Conservation (phyloP, 2,888 invertebrate genomes). For the Erynnis tages region DNA sequence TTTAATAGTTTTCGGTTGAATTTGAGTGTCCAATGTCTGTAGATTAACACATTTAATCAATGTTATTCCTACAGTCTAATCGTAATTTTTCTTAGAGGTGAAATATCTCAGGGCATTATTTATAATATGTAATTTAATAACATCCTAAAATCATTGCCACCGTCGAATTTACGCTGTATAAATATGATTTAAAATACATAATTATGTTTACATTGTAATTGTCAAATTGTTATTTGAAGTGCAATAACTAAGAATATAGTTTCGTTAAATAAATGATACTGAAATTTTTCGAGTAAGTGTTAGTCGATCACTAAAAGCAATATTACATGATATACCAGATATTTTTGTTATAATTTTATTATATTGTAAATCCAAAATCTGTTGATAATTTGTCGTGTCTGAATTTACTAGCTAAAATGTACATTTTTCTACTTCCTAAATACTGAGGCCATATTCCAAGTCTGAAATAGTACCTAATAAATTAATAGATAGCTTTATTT, state of each 20-base stretch:
- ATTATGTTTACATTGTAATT: no score
- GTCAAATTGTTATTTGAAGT: background rate
- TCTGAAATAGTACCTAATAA: slow-evolving; percentile 17
- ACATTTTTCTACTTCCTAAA: background rate
- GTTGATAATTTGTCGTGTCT: background rate
- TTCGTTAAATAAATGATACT: background rate
- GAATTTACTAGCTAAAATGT: slow-evolving; percentile 8
- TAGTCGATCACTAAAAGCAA: background rate
- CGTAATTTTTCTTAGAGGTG: no score
- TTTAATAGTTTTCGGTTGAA: no score
- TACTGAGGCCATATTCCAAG: slow-evolving; percentile 11
- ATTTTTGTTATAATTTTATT: slow-evolving; percentile 7
- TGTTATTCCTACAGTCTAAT: no score
- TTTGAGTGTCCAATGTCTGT: no score
- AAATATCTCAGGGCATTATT: no score
- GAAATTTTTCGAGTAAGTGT: background rate
- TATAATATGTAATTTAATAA: no score
- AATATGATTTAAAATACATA: no score
- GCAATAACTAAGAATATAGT: background rate
- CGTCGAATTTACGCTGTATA: no score
- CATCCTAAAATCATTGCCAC: no score
- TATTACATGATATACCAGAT: background rate
- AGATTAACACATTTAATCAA: no score
- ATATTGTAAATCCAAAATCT: background rate
- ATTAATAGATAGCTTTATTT: slow-evolving; percentile 13